These are phyloP conservation scores for Heliconius hewitsoni DNA, from an alignment of 1,140 invertebrate genomes.

Conservation along the genomic window DNA sequence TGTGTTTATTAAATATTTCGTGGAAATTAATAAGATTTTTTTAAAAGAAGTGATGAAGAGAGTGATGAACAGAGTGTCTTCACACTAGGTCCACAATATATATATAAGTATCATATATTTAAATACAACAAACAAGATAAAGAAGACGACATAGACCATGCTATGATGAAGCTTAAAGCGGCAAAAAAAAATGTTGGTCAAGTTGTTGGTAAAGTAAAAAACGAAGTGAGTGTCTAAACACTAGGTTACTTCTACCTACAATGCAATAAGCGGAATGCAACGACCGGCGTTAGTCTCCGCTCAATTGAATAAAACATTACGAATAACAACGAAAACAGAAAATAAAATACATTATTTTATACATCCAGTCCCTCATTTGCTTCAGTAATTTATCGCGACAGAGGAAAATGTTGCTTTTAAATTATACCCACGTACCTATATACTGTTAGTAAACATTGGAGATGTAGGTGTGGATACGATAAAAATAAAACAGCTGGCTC, in stretches of 20 bases:
- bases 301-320: background rate
- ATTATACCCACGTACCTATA: background rate
- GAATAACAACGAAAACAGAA: background rate
- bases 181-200: too few species aligned
- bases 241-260: too few species aligned
- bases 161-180: too few species aligned
- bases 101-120: too few species aligned
- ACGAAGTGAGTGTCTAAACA: too few species aligned
- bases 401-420: constrained; percentile 7
- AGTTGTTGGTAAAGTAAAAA: too few species aligned
- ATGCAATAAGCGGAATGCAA: too few species aligned
- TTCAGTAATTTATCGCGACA: constrained; percentile 19
- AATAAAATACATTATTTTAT: constrained; percentile 10
- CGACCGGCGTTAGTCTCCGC: background rate
- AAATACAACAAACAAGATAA: too few species aligned
- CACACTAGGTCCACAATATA: too few species aligned
- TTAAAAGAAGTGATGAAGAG: too few species aligned
- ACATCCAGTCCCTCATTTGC: constrained; percentile 12
- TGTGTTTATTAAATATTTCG: background rate
- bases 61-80: too few species aligned
- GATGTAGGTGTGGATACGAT: constrained; percentile 8
- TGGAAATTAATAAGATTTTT: background rate
- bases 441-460: constrained; percentile 6
- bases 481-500: constrained; percentile 13
- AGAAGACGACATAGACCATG: too few species aligned